phyloP scores from a whole-genome alignment of 1,140 invertebrate genomes.

The Triops cancriformis region DNA sequence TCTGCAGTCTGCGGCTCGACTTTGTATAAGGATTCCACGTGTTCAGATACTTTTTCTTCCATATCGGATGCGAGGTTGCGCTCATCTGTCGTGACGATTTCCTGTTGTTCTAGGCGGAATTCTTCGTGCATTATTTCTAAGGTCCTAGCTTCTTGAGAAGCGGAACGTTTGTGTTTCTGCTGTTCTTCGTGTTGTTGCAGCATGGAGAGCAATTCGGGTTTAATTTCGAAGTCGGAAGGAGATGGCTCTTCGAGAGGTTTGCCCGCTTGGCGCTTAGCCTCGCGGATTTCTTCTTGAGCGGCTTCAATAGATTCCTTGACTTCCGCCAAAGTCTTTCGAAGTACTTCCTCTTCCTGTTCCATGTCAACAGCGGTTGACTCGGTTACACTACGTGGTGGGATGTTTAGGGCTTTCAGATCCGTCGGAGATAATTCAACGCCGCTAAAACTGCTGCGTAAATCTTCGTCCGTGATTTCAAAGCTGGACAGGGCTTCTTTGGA shows the following conservation, averaged over 20 bases:
- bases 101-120: background rate
- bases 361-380: slow-evolving; percentile 35
- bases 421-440: slow-evolving; percentile 56
- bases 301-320: slow-evolving; percentile 57
- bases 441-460: slow-evolving; percentile 52
- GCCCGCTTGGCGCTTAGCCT: slow-evolving; percentile 43
- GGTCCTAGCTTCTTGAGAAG: background rate
- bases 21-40: background rate
- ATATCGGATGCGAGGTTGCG: background rate
- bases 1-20: background rate
- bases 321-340: slow-evolving; percentile 54
- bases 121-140: background rate
- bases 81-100: background rate
- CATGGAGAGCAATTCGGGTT: slow-evolving; percentile 32
- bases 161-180: background rate
- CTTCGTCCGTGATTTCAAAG: slow-evolving; percentile 59
- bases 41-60: background rate
- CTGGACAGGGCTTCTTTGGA: slow-evolving; percentile 46
- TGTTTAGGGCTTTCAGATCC: slow-evolving; percentile 44
- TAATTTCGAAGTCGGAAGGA: slow-evolving; percentile 62
- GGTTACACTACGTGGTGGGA: background rate
- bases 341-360: slow-evolving; percentile 20
- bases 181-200: background rate
- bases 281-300: slow-evolving; percentile 54
- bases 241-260: slow-evolving; percentile 47